Evolutionary conservation across 1,140 invertebrate genomes (phyloP).

Genomic region (Drosophila kohkoa): DNA sequence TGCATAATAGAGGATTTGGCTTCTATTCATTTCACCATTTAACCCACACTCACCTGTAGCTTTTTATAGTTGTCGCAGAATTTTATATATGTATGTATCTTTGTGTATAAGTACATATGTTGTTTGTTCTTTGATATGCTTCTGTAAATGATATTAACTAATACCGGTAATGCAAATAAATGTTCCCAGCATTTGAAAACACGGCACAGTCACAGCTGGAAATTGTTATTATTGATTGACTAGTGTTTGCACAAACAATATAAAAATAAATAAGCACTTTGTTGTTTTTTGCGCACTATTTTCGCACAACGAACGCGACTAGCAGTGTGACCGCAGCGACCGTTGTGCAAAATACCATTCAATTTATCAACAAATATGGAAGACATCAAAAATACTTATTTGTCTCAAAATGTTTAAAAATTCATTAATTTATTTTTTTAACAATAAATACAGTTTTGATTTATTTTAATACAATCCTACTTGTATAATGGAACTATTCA

Average conservation of each 20-base stretch:
- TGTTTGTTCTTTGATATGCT: neutral
- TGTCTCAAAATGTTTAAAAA: too few species aligned
- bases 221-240: slow-evolving; percentile 3
- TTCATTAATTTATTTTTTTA: too few species aligned
- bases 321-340: slow-evolving; percentile 19
- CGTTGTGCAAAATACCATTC: too few species aligned
- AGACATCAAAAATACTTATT: too few species aligned
- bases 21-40: neutral
- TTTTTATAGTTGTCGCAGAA: neutral
- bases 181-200: neutral
- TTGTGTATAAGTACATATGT: neutral
- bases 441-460: too few species aligned
- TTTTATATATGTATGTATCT: neutral
- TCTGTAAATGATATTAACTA: neutral
- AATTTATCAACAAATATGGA: too few species aligned
- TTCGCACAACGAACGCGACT: slow-evolving; percentile 49
- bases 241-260: slow-evolving; percentile 9
- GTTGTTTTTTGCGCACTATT: slow-evolving; percentile 50
- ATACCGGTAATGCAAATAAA: slow-evolving; percentile 3
- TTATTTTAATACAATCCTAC: too few species aligned
- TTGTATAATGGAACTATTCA: too few species aligned
- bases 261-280: slow-evolving; percentile 28
- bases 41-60: slow-evolving; percentile 24
- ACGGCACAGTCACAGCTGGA: neutral
- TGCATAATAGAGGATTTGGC: slow-evolving; percentile 22